Conservation (phyloP, 2,797 vertebrate species). For the Rhinophrynus dorsalis region DNA sequence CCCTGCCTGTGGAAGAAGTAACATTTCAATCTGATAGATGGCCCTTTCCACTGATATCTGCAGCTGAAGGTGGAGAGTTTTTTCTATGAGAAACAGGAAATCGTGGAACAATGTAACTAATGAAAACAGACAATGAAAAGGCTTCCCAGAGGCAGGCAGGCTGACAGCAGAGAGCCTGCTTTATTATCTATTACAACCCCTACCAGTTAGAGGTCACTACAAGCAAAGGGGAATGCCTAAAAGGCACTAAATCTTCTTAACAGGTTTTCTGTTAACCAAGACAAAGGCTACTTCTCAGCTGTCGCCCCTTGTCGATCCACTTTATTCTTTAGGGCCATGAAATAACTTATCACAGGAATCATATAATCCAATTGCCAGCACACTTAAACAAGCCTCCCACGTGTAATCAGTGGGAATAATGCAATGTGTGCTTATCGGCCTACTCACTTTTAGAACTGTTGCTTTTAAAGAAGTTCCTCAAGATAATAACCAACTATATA, state of each 20-base stretch:
- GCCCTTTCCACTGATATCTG: slow-evolving; percentile 38
- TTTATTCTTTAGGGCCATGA: slow-evolving; percentile 24
- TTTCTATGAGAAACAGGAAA: slow-evolving; percentile 46
- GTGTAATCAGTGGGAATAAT: slow-evolving; percentile 7
- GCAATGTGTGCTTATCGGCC: not conserved
- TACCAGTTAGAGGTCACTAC: slow-evolving; percentile 60
- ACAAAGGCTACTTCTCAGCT: slow-evolving; percentile 45
- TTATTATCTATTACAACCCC: slow-evolving; percentile 58
- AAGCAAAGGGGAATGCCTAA: slow-evolving; percentile 53
- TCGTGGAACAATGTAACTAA: slow-evolving; percentile 52
- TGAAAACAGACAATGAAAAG: slow-evolving; percentile 59
- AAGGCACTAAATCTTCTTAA: slow-evolving; percentile 54
- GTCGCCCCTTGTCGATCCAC: slow-evolving; percentile 21
- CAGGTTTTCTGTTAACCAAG: slow-evolving; percentile 43
- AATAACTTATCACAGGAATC: slow-evolving; percentile 21
- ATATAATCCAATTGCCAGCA: slow-evolving; percentile 38
- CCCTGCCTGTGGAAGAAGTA: slow-evolving; percentile 40
- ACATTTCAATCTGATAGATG: slow-evolving; percentile 46
- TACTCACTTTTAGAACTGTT: not conserved
- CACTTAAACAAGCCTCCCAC: slow-evolving; percentile 27
- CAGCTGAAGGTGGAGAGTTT: slow-evolving; percentile 41
- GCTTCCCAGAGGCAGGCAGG: slow-evolving; percentile 50
- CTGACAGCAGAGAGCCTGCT: slow-evolving; percentile 54
- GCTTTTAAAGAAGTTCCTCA: slow-evolving; percentile 1
- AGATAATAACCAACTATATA: slow-evolving; percentile 14